Evolutionary conservation across 2,113 vertebrate genomes (phyloP).

Genomic region (Seriola aureovittata): DNA sequence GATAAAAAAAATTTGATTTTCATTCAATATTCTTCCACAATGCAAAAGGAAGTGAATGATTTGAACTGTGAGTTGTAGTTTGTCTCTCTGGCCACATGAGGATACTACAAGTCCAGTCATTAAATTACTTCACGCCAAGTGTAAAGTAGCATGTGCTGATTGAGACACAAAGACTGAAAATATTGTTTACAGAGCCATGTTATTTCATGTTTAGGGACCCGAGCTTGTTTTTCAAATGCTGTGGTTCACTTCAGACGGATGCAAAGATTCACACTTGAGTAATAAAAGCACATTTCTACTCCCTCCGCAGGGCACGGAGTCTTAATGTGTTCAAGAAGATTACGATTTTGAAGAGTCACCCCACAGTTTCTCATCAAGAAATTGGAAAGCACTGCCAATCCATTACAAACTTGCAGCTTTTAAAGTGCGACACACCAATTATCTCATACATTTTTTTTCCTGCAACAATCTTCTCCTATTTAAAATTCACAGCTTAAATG

Average conservation of each 20-base stretch:
- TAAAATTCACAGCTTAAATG: slow-evolving; percentile 63
- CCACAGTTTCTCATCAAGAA: slow-evolving; percentile 20
- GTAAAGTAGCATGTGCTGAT: neutral
- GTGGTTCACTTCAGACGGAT: neutral
- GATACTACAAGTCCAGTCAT: slow-evolving; percentile 58
- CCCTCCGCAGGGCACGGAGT: neutral
- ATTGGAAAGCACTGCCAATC: slow-evolving; percentile 16
- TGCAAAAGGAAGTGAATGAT: neutral
- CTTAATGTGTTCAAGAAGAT: slow-evolving; percentile 31
- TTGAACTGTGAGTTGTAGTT: slow-evolving; percentile 57
- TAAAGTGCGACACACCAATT: slow-evolving; percentile 28
- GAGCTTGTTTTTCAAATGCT: neutral
- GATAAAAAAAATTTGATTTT: neutral
- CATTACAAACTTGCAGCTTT: slow-evolving; percentile 36
- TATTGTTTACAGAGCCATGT: neutral
- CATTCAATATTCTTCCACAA: neutral
- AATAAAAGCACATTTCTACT: neutral
- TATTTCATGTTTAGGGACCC: neutral
- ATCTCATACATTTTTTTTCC: slow-evolving; percentile 38
- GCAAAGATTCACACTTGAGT: neutral
- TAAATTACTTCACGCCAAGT: neutral
- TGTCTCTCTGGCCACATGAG: slow-evolving; percentile 63
- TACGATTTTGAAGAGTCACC: slow-evolving; percentile 17
- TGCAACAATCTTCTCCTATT: slow-evolving; percentile 52
- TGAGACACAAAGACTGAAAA: slow-evolving; percentile 10